Conservation (phyloP, 2,888 invertebrate species). For the Xestia sexstrigata region DNA sequence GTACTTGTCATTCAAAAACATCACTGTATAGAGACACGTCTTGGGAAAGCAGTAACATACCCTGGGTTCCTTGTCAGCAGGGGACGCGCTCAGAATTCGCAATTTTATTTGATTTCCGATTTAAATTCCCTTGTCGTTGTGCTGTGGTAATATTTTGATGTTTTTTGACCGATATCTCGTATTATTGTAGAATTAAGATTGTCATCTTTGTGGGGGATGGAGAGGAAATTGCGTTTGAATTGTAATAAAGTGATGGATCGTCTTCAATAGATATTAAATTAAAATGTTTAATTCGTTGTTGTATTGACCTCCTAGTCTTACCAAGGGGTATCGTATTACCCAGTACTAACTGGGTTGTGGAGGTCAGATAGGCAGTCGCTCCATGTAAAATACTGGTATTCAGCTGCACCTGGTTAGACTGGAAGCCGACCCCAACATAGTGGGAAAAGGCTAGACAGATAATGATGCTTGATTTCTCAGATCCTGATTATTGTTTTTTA, state of each 20-base stretch:
- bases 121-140: constrained; percentile 69
- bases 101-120: constrained; percentile 81
- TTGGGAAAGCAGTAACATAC: constrained; percentile 72
- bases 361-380: too few relatives aligned
- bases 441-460: too few relatives aligned
- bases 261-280: neutral
- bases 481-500: neutral
- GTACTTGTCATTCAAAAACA: constrained; percentile 80
- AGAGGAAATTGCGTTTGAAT: constrained; percentile 26
- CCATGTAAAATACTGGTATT: too few relatives aligned
- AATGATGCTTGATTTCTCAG: neutral
- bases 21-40: constrained; percentile 73
- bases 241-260: constrained; percentile 4
- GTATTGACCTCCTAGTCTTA: neutral
- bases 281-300: too few relatives aligned
- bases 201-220: constrained; percentile 19
- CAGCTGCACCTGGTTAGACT: too few relatives aligned
- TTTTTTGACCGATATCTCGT: constrained; percentile 49
- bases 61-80: constrained; percentile 68
- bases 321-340: too few relatives aligned
- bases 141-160: constrained; percentile 63
- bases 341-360: too few relatives aligned
- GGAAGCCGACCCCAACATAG: too few relatives aligned
- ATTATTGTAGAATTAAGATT: constrained; percentile 46
- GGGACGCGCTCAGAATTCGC: constrained; percentile 74